A percentile compares a stretch with the other conserved stretches of the same genome.
Conservation (phyloP, 1,140 invertebrate species). For the Meloidogyne chitwoodi region DNA sequence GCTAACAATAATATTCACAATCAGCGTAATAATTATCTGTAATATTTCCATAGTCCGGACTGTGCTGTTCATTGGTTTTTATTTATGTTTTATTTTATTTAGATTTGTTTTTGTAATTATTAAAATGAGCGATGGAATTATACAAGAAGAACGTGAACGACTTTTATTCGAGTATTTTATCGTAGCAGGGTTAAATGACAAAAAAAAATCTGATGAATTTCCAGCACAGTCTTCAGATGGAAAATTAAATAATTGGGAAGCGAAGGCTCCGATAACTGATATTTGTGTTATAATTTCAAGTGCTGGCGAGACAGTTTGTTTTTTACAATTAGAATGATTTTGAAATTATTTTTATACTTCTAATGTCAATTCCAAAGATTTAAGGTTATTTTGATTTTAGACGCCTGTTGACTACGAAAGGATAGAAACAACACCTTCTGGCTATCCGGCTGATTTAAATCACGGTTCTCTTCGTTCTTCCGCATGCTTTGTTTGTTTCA, state of each 20-base stretch:
- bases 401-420: constrained; percentile 73
- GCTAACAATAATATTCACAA: too few relatives aligned
- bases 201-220: constrained; percentile 69
- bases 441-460: constrained; percentile 85
- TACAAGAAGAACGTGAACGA: constrained; percentile 26
- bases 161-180: constrained; percentile 80
- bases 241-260: constrained; percentile 21
- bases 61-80: too few relatives aligned
- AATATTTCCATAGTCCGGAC: too few relatives aligned
- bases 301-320: constrained; percentile 72
- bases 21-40: too few relatives aligned
- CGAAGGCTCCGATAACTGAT: constrained; percentile 86
- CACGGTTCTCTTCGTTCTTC: constrained; percentile 88
- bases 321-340: not conserved
- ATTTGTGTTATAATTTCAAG: constrained; percentile 82
- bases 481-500: constrained; percentile 82
- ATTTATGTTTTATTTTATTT: not conserved
- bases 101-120: not conserved
- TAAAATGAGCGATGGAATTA: not conserved
- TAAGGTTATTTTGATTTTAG: constrained; percentile 33
- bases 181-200: constrained; percentile 81
- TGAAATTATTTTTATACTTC: not conserved
- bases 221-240: not conserved
- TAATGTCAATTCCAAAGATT: not conserved
- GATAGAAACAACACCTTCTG: constrained; percentile 76